phyloP scores from a whole-genome alignment of 2,888 invertebrate species.

The Coelinius sp. region DNA sequence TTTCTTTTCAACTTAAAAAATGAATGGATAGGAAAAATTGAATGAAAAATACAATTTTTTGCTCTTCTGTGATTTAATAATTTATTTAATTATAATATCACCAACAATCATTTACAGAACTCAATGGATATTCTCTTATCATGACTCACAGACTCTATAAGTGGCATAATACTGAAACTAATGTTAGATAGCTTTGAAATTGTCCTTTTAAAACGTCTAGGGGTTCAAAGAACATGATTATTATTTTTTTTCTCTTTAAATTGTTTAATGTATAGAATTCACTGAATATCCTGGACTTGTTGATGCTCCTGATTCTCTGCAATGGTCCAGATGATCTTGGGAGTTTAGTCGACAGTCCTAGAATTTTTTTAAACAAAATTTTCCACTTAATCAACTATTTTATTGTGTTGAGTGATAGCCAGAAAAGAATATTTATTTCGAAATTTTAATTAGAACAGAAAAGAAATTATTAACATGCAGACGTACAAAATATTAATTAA shows the following conservation, averaged over 20 bases:
- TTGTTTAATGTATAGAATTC: background rate
- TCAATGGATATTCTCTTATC: background rate
- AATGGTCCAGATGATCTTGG: background rate
- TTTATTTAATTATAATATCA: conserved; percentile 19
- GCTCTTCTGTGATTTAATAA: conserved; percentile 5
- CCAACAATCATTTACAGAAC: conserved; percentile 14
- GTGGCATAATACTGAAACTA: conserved; percentile 24
- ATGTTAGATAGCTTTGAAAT: conserved; percentile 1
- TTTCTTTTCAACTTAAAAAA: too few relatives aligned
- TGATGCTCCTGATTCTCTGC: background rate
- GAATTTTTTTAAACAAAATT: background rate
- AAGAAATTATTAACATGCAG: background rate
- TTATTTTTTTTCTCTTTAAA: background rate
- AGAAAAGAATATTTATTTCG: background rate
- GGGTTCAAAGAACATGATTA: background rate
- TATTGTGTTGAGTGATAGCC: background rate
- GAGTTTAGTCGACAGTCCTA: conserved; percentile 11
- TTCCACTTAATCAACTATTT: background rate
- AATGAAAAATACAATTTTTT: too few relatives aligned
- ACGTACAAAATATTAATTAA: background rate
- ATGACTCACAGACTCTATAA: background rate
- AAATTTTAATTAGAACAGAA: background rate
- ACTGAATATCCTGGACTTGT: background rate
- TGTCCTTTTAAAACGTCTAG: background rate
- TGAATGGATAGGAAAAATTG: too few relatives aligned